Percentiles rank a stretch among this genome's conserved stretches.
phyloP scores from a whole-genome alignment of 2,113 vertebrate species.

The Dinomys branickii region DNA sequence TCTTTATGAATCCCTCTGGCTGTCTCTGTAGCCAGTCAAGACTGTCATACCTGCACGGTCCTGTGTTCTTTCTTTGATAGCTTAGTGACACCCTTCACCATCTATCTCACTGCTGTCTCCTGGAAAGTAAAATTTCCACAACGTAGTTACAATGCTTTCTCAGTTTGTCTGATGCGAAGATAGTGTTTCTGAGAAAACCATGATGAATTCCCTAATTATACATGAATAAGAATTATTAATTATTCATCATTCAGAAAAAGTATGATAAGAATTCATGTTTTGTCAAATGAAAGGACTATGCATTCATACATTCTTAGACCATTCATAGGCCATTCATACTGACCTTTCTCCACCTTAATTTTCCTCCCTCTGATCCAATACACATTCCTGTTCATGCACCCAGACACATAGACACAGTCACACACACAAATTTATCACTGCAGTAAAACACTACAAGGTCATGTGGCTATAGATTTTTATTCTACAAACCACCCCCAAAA shows the following conservation, averaged over 20 bases:
- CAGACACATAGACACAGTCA: background rate
- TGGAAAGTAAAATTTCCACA: background rate
- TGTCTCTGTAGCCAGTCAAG: background rate
- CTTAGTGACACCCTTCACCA: background rate
- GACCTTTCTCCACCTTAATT: background rate
- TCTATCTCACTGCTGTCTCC: rapidly evolving
- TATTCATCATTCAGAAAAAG: background rate
- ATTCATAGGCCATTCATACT: background rate
- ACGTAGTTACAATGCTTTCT: background rate
- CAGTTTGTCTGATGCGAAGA: background rate
- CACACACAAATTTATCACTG: background rate
- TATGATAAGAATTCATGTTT: background rate
- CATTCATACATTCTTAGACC: background rate
- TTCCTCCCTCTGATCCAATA: background rate
- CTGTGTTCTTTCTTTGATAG: background rate
- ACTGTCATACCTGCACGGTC: no score
- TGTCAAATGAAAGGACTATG: background rate
- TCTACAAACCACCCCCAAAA: background rate
- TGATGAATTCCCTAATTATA: background rate
- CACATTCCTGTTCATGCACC: background rate
- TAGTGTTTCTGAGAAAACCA: background rate
- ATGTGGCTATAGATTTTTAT: background rate
- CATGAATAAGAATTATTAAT: background rate
- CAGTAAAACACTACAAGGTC: background rate
- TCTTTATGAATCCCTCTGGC: background rate